Evolutionary conservation across 2,888 invertebrate genomes (phyloP).

Genomic region (Schizaphis graminum): DNA sequence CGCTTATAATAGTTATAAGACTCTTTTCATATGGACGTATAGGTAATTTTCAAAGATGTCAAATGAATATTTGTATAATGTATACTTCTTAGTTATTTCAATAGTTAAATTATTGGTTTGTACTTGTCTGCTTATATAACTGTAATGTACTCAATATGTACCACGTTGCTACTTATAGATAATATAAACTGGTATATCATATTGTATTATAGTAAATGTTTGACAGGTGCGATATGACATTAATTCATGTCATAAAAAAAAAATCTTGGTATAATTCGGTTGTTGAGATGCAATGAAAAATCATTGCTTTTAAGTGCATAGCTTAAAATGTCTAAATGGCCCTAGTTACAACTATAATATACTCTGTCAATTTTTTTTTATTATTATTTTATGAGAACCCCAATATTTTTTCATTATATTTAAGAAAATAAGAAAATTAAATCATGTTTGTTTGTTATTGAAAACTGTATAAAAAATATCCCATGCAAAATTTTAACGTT

Average conservation of each 20-base stretch:
- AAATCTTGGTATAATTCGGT: too few relatives aligned
- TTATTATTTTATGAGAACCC: not conserved
- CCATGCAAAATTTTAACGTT: not conserved
- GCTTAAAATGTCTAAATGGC: too few relatives aligned
- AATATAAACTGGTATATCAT: not conserved
- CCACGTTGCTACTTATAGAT: not conserved
- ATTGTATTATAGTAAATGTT: too few relatives aligned
- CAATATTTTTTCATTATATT: not conserved
- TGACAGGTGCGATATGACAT: too few relatives aligned
- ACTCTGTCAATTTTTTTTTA: not conserved
- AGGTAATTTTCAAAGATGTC: not conserved
- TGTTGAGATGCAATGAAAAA: too few relatives aligned
- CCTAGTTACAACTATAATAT: not conserved
- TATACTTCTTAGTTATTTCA: not conserved
- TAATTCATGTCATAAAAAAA: too few relatives aligned
- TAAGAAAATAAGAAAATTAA: not conserved
- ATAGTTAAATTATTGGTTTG: too few relatives aligned
- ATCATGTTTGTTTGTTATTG: not conserved
- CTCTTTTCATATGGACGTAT: not conserved
- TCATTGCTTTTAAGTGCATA: not conserved
- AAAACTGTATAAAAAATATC: not conserved
- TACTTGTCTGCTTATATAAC: too few relatives aligned
- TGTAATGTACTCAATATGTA: not conserved
- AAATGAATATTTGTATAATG: not conserved
- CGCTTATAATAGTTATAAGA: not conserved